A percentile compares a stretch with the other conserved stretches of the same genome.
Evolutionary conservation across 2,113 vertebrate genomes (phyloP).

Genomic region (Lethenteron camtschaticum): DNA sequence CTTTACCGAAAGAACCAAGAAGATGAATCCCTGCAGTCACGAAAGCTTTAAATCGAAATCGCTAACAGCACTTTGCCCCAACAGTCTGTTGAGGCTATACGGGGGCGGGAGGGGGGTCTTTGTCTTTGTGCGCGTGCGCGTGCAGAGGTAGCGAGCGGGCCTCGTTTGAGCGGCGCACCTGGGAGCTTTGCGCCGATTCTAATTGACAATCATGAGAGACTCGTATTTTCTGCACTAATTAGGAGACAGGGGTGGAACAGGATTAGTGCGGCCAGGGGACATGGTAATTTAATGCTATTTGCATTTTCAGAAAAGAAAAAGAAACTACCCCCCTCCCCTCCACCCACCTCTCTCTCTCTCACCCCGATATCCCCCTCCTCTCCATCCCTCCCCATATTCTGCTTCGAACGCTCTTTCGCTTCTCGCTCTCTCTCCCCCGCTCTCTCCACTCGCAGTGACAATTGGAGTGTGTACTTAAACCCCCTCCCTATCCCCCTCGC

Average conservation of each 20-base stretch:
- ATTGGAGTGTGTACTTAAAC: no score
- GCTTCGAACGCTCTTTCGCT: not conserved
- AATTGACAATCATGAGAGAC: slow-evolving; percentile 3
- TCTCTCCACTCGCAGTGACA: not conserved
- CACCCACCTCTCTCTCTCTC: not conserved
- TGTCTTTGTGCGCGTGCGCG: no score
- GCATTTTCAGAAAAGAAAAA: not conserved
- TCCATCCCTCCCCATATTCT: not conserved
- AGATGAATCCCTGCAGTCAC: no score
- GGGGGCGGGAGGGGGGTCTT: no score
- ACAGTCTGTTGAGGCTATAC: no score
- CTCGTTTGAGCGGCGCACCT: no score
- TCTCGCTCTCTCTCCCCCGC: not conserved
- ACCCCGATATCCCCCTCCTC: not conserved
- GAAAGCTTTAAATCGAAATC: no score
- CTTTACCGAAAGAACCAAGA: no score
- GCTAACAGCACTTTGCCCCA: no score
- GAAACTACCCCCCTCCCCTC: not conserved
- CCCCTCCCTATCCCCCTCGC: no score
- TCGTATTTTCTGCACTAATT: slow-evolving; percentile 4
- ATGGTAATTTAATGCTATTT: slow-evolving; percentile 3
- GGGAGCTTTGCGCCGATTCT: not conserved
- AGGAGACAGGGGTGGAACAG: not conserved
- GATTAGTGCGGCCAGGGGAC: not conserved
- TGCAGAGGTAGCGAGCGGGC: no score